phyloP scores from a whole-genome alignment of 2,797 vertebrate species.

The Huso huso region DNA sequence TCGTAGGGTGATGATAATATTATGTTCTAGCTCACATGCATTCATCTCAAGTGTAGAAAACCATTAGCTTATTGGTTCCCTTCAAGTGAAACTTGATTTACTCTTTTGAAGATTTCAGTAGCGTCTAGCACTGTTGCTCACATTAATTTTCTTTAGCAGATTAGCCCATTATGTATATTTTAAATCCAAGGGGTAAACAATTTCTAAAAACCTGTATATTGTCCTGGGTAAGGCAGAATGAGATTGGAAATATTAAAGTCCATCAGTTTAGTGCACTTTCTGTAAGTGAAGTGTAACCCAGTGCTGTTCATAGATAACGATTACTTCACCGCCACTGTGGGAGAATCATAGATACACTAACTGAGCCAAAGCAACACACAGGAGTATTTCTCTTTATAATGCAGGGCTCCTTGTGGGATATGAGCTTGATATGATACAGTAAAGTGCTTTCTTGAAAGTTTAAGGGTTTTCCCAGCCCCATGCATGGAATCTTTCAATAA shows the following conservation, averaged over 20 bases:
- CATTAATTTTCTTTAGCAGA: too few relatives aligned
- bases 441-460: slow-evolving; percentile 11
- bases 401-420: slow-evolving; percentile 43
- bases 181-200: too few relatives aligned
- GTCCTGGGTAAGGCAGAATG: too few relatives aligned
- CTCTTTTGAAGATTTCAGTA: slow-evolving; percentile 5
- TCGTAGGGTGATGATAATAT: slow-evolving; percentile 45
- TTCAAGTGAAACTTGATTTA: slow-evolving; percentile 10
- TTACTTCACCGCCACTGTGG: slow-evolving; percentile 56
- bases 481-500: slow-evolving; percentile 37
- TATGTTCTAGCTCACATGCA: neutral
- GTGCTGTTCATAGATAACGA: slow-evolving; percentile 40
- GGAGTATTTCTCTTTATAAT: slow-evolving; percentile 42
- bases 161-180: too few relatives aligned
- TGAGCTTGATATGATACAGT: slow-evolving; percentile 34
- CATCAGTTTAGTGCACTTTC: too few relatives aligned
- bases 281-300: too few relatives aligned
- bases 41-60: slow-evolving; percentile 5
- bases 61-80: slow-evolving; percentile 2
- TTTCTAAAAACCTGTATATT: too few relatives aligned
- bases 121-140: too few relatives aligned
- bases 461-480: slow-evolving; percentile 27
- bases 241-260: too few relatives aligned
- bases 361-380: slow-evolving; percentile 31
- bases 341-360: slow-evolving; percentile 50